Evolutionary conservation across 2,888 invertebrate species (phyloP), one percentile per base, ranked within the genome.

Genomic region (Parapristionchus giblindavisi): DNA sequence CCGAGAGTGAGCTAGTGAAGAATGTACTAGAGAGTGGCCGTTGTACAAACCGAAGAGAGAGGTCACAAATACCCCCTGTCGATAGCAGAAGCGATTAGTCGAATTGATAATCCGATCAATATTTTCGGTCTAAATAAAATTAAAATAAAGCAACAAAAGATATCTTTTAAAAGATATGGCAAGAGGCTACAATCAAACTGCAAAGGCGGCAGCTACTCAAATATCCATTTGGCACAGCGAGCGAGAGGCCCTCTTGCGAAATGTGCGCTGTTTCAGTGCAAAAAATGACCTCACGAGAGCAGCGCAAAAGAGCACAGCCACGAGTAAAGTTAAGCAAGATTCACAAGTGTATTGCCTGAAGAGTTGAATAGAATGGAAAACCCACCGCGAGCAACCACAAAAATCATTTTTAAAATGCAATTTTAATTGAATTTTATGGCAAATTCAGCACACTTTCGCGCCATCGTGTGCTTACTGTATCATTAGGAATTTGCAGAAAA

Each of bases 41-140:
- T 65, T 65, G 63, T 65, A 65, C 63, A 65, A 65, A 65, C 63
- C 40, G 36, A 63, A 27, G 27, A 27, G n/a, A n/a, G 56, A 56
- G 38, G 38, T 43, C 63, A 65, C 63, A 65, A 65, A 65, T 65
- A 65, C 61, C 5, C n/a, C n/a, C n/a, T n/a, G n/a, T n/a, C n/a
- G n/a, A n/a, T n/a, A 65, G 40, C 63, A 65, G 43, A 43, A 24
- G 63, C n/a, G n/a, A n/a, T n/a, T n/a, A n/a, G n/a, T n/a, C n/a
- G n/a, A n/a, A n/a, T n/a, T n/a, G n/a, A n/a, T n/a, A n/a, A n/a
- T n/a, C n/a, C n/a, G n/a, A n/a, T n/a, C n/a, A n/a, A n/a, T n/a
- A n/a, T n/a, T n/a, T n/a, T n/a, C n/a, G n/a, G n/a, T n/a, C n/a
- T n/a, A n/a, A n/a, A n/a, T n/a, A n/a, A n/a, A n/a, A n/a, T n/a